Percentiles rank a stretch among this genome's conserved stretches.
phyloP scores from a whole-genome alignment of 2,888 invertebrate species.

The Cheilosia vernalis region DNA sequence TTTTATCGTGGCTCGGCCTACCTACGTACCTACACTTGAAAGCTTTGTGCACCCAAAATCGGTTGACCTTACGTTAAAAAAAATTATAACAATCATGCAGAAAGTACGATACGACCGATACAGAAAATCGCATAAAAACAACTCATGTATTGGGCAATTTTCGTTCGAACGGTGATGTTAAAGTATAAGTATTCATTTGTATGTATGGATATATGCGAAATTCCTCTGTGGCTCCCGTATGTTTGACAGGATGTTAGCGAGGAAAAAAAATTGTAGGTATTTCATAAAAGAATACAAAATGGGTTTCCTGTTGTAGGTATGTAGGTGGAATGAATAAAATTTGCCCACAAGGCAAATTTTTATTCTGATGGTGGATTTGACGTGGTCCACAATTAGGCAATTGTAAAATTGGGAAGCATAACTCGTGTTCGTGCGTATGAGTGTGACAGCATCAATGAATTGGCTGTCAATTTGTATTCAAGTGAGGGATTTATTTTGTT shows the following conservation, averaged over 20 bases:
- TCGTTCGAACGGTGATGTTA: not conserved
- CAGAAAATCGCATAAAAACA: not conserved
- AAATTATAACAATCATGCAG: not conserved
- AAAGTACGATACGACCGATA: not conserved
- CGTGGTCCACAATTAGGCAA: constrained; percentile 11
- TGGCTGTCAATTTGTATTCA: constrained; percentile 3
- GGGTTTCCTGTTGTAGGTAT: not conserved
- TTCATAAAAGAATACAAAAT: constrained; percentile 30
- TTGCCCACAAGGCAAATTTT: not conserved
- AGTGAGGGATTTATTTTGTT: not conserved
- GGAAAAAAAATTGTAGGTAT: constrained; percentile 2
- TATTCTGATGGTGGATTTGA: not conserved
- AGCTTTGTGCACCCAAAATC: constrained; percentile 12
- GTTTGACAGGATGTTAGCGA: constrained; percentile 14
- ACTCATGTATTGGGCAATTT: not conserved
- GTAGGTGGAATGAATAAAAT: not conserved
- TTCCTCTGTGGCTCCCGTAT: not conserved
- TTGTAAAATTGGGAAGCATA: not conserved
- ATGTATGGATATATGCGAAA: not conserved
- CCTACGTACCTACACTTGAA: not conserved
- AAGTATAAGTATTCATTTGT: not conserved
- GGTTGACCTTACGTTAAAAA: constrained; percentile 37
- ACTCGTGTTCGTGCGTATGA: not conserved
- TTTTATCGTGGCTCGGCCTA: constrained; percentile 37
- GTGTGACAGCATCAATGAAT: not conserved